Evolutionary conservation across 2,797 vertebrate genomes (phyloP), one percentile per base, ranked within the genome.

Genomic region (Etheostoma perlongum): DNA sequence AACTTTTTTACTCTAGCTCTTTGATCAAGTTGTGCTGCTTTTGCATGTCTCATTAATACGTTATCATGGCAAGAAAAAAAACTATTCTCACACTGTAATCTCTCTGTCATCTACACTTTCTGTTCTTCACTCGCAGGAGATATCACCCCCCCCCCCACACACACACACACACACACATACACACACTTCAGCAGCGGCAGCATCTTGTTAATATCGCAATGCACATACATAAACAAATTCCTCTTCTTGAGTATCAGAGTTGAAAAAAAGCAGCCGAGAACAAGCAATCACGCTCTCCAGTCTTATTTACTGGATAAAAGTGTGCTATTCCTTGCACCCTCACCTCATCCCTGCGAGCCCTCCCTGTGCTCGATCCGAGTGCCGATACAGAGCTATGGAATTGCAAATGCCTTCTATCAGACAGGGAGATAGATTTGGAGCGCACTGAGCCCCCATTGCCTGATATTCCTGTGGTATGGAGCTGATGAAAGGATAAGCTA

Each of bases 401-500:
- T 80, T 88, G 82, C 87, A 89, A 92, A 89, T 81, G 79, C 74
- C 72, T 75, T 51, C 78, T 55, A 85, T 91, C 81, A 85, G 82
- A 78, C 75, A 9, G 61, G 62, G 61, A 75, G 82, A 67, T 42
- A 55, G 76, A 88, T 83, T 76, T 83, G 83, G 90, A 64, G 81
- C 42, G 46, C 85, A 80, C 68, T 2, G 44, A 62, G 79, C 67
- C 75, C 72, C 75, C 63, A 79, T 72, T 74, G 74, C 70, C 53
- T 87, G 84, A 86, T 85, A 86, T 89, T 85, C 78, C 81, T 61
- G 54, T 75, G 73, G 76, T 78, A 67, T 23, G 36, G 67, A 89
- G 77, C 65, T 80, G 87, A 93, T 93, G 91, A 85, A 82, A 86
- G 73, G 87, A 93, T 91, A 88, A 90, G 86, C 67, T 67, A 46